Percentiles rank a stretch among this genome's conserved stretches.
These are phyloP conservation scores for Falco concolor DNA, from an alignment of 2,797 vertebrate genomes.

Conservation along the genomic window DNA sequence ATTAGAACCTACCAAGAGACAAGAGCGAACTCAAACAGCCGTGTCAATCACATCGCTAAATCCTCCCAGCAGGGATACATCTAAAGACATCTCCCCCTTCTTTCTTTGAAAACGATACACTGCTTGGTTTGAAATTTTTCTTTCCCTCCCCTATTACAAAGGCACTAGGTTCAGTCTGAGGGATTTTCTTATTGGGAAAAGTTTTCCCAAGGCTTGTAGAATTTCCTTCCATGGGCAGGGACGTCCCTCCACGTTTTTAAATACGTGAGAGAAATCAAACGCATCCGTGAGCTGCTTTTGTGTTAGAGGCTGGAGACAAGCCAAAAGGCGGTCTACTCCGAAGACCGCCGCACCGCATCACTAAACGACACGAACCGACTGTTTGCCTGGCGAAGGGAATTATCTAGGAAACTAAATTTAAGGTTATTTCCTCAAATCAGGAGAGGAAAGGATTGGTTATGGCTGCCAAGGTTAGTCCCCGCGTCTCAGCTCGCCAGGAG, in stretches of 20 bases:
- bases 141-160: background rate
- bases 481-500: background rate
- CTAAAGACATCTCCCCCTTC: background rate
- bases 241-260: background rate
- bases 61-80: background rate
- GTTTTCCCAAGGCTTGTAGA: background rate
- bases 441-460: background rate
- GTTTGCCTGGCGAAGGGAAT: background rate
- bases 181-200: background rate
- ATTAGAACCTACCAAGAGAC: constrained; percentile 79
- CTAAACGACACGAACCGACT: fast-evolving
- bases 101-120: background rate
- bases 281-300: background rate
- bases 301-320: background rate
- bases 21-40: background rate
- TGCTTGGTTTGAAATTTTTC: background rate
- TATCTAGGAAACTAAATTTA: background rate
- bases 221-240: background rate
- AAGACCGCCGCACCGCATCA: background rate
- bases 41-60: background rate
- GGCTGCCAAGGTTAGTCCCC: background rate
- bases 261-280: background rate
- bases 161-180: background rate
- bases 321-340: background rate
- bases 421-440: background rate